Conservation (phyloP, 2,113 vertebrate genomes). For the Anarhynchus alexandrinus region DNA sequence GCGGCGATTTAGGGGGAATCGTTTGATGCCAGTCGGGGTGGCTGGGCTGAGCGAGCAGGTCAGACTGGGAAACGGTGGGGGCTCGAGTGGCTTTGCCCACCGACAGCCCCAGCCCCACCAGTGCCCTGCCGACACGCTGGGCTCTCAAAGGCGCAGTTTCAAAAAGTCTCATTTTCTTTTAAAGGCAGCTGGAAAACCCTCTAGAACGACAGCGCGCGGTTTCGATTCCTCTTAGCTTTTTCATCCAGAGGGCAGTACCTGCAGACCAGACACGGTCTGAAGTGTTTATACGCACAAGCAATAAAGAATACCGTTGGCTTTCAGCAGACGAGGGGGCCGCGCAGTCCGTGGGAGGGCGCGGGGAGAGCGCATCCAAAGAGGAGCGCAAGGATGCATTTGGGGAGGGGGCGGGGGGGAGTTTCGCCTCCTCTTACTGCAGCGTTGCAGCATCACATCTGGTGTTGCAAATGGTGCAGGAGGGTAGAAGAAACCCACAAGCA, state of each 20-base stretch:
- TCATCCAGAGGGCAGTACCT: background rate
- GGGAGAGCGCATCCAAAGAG: background rate
- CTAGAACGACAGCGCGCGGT: background rate
- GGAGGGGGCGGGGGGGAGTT: background rate
- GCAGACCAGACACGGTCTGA: background rate
- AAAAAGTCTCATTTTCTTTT: background rate
- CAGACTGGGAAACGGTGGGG: background rate
- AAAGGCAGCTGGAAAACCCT: background rate
- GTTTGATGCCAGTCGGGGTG: background rate
- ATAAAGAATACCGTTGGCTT: slow-evolving; percentile 17
- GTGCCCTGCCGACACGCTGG: background rate
- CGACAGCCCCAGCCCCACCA: background rate
- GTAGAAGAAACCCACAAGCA: background rate
- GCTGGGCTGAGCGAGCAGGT: background rate
- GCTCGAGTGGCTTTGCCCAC: background rate
- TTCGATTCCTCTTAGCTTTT: background rate
- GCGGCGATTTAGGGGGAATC: background rate
- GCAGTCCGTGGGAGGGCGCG: rapidly evolving
- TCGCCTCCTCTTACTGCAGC: background rate
- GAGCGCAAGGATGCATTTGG: rapidly evolving
- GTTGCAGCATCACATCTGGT: background rate
- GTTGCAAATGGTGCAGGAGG: rapidly evolving
- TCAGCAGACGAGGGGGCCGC: background rate
- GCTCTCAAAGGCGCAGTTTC: background rate
- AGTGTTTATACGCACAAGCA: background rate